A percentile compares a stretch with the other conserved stretches of the same genome.
phyloP scores from a whole-genome alignment of 2,888 invertebrate genomes.

The Mythimna impura region DNA sequence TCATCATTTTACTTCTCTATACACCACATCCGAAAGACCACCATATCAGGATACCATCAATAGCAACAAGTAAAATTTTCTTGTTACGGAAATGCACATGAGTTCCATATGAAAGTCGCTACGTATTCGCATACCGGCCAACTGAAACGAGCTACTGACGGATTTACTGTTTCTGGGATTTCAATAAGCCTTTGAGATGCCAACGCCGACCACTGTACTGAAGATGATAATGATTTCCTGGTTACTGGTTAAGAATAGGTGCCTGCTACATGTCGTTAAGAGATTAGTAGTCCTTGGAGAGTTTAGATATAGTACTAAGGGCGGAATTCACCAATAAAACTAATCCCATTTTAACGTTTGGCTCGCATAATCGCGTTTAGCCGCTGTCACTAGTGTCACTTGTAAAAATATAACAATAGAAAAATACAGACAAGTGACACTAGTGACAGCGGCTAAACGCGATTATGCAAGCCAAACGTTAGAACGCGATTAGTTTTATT shows the following conservation, averaged over 20 bases:
- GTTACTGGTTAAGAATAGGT: not conserved
- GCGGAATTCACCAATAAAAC: no score
- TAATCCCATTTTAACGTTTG: no score
- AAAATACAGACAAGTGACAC: no score
- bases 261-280: not conserved
- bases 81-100: constrained; percentile 17
- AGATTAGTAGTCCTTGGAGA: not conserved
- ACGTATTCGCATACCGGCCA: not conserved
- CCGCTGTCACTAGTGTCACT: no score
- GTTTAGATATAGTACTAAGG: not conserved
- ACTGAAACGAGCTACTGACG: constrained; percentile 13
- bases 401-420: no score
- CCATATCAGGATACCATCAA: no score
- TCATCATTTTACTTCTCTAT: not conserved
- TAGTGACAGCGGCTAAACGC: no score
- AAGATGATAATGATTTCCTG: constrained; percentile 26
- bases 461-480: no score
- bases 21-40: not conserved
- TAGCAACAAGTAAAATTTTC: constrained; percentile 1
- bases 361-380: no score
- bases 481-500: no score
- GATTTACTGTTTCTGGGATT: constrained; percentile 46
- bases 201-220: not conserved
- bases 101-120: constrained; percentile 6
- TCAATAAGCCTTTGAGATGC: constrained; percentile 36